phyloP scores from a whole-genome alignment of 2,888 invertebrate genomes.

The Biston betularia region DNA sequence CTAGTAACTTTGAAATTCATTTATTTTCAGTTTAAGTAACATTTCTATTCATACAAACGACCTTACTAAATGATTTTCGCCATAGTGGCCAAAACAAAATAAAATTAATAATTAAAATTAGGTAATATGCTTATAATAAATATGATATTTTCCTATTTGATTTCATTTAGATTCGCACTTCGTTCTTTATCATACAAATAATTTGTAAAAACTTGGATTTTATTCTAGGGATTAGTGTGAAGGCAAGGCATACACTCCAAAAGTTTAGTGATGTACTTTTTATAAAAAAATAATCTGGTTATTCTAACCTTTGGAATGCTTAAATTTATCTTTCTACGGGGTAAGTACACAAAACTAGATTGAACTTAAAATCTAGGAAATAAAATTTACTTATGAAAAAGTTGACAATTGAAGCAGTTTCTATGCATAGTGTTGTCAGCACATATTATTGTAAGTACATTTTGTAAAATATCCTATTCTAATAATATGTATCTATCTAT shows the following conservation, averaged over 20 bases:
- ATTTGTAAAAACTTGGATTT: neutral
- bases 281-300: conserved; percentile 4
- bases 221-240: neutral
- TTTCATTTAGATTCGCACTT: conserved; percentile 12
- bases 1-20: conserved; percentile 33
- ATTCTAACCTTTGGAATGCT: conserved; percentile 33
- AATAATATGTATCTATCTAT: conserved; percentile 25
- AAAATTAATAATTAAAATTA: conserved; percentile 34
- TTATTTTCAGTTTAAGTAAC: conserved; percentile 45
- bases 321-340: conserved; percentile 24
- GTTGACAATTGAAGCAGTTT: conserved; percentile 3
- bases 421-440: conserved; percentile 2
- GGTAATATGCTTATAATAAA: conserved; percentile 26
- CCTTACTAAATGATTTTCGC: conserved; percentile 40
- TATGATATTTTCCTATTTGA: conserved; percentile 2
- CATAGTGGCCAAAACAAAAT: conserved; percentile 38
- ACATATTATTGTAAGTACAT: conserved; percentile 12
- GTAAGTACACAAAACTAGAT: conserved; percentile 2
- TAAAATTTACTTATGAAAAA: neutral
- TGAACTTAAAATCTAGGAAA: conserved; percentile 7
- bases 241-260: conserved; percentile 24
- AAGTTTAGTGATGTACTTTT: conserved; percentile 21
- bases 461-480: conserved; percentile 27
- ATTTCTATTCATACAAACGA: conserved; percentile 41
- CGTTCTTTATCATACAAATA: neutral